Conservation (phyloP, 1,140 invertebrate genomes). For the Caenorhabditis brenneri region DNA sequence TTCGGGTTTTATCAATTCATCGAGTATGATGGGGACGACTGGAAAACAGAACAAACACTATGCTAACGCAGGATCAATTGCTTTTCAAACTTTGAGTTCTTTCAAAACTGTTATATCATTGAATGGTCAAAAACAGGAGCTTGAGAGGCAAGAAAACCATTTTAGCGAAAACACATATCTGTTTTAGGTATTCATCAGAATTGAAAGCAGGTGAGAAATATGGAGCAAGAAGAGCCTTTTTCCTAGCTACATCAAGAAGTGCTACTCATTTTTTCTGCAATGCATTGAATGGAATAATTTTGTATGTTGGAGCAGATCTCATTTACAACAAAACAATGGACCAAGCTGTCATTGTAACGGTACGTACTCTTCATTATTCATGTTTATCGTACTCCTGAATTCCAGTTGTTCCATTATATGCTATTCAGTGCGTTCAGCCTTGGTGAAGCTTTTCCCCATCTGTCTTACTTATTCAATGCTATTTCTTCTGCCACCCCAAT, state of each 20-base stretch:
- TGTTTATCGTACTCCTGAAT: neutral
- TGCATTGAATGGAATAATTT: neutral
- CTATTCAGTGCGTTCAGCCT: slow-evolving; percentile 81
- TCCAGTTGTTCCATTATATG: slow-evolving; percentile 76
- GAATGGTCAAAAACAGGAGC: slow-evolving; percentile 80
- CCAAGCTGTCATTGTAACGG: slow-evolving; percentile 28
- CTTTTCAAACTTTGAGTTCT: slow-evolving; percentile 80
- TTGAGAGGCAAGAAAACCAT: neutral
- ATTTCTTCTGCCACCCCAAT: slow-evolving; percentile 57
- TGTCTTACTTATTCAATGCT: neutral
- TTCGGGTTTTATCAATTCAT: slow-evolving; percentile 60
- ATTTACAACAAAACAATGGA: slow-evolving; percentile 20
- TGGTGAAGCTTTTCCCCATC: slow-evolving; percentile 79
- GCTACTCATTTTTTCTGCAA: neutral
- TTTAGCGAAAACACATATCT: neutral
- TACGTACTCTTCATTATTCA: neutral
- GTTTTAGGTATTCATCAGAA: neutral
- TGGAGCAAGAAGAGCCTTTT: neutral
- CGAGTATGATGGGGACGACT: slow-evolving; percentile 15
- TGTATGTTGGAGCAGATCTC: slow-evolving; percentile 53
- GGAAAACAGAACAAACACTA: slow-evolving; percentile 73
- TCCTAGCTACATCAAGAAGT: neutral
- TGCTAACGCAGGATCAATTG: slow-evolving; percentile 79
- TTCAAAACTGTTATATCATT: slow-evolving; percentile 83
- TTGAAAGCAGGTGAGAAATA: neutral